Base-by-base conservation (phyloP, 2,888 invertebrate species). In the Hartigia nigra region DNA sequence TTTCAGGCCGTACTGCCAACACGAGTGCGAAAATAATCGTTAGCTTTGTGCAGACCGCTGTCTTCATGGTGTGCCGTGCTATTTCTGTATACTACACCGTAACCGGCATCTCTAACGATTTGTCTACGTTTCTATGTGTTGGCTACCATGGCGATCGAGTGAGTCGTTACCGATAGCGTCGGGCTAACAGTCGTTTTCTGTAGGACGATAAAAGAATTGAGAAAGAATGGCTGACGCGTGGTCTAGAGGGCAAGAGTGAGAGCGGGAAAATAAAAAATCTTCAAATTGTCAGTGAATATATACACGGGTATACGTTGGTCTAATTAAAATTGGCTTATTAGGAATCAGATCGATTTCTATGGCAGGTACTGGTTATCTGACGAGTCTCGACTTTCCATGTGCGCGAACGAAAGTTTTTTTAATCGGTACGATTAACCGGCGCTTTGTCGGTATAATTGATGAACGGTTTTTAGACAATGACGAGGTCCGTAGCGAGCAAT, bases 11-110 rank as follows among this genome's bases (percentile, higher is more conserved):
- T 35, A 35, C 76, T 74, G 75, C 77, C 31, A 31, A 37, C 79
- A 76, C 77, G 84, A 86, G 87, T 84, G 88, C 87, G 86, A 88
- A 88, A 88, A 87, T 87, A 88, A 87, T 87, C 86, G 86, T 88
- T 86, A 85, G 87, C 87, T 87, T 88, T 88, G 88, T 82, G 84
- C 80, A 76, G 78, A 83, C 84, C 87, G 88, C 84, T 82, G 77
- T 70, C 72, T 72, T 72, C 31, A 12, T 12, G 31, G 31, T 72
- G 32, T 72, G 32, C 31, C 72, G 31, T 32, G 72, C 31, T 31
- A 31, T 72, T 34, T 72, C 72, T 72, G 31, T 34, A 23, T 72
- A 0, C 72, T 72, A 2, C 72, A 4, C 1, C 32, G 72, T 32
- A 12, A 34, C 23, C 31, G 32, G 32, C 72, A 4, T 72, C n/a